Evolutionary conservation across 2,888 invertebrate species (phyloP), one percentile per base, ranked within the genome.

Genomic region (Chrysotoxum bicinctum): DNA sequence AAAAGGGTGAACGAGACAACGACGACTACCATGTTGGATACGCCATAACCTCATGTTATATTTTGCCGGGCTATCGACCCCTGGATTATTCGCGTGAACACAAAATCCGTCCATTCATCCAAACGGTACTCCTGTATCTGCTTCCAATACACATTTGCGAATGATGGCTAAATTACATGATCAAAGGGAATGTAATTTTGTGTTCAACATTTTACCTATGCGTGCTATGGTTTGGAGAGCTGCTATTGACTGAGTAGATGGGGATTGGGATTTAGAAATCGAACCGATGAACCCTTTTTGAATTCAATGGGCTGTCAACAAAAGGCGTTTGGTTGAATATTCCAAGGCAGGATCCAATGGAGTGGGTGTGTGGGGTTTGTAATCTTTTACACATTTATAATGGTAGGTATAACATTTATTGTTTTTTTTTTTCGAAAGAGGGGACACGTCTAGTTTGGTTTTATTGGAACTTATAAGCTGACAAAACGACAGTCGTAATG

Each of bases 131-230:
- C 23, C 16, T 43, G 43, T 43, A 68, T 76, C 68, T 72, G 69
- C 37, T 69, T 76, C 60, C 60, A 73, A 75, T 78, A 69, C 52
- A 69, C 54, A 69, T 77, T 56, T 85, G 73, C 68, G 73, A 81
- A 76, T 85, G 81, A 77, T 85, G 77, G 85, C 85, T 81, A 81
- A 85, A 85, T 85, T 81, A 85, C 85, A 85, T 85, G 81, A 85
- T 85, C 85, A 85, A 85, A 77, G 76, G 64, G 73, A 85, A 81
- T 81, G 72, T 81, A 81, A 81, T 80, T 84, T 80, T 80, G 75
- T 84, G 80, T 76, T 80, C 30, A 76, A 68, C 75, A 70, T 74
- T 83, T 69, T 74, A 60, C 66, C 73, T 74, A 52, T 79, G 50
- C 58, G 76, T 75, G 62, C 9, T 50, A 14, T 10, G 45, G 60